phyloP scores from a whole-genome alignment of 1,140 invertebrate species.

The Eueides isabella region DNA sequence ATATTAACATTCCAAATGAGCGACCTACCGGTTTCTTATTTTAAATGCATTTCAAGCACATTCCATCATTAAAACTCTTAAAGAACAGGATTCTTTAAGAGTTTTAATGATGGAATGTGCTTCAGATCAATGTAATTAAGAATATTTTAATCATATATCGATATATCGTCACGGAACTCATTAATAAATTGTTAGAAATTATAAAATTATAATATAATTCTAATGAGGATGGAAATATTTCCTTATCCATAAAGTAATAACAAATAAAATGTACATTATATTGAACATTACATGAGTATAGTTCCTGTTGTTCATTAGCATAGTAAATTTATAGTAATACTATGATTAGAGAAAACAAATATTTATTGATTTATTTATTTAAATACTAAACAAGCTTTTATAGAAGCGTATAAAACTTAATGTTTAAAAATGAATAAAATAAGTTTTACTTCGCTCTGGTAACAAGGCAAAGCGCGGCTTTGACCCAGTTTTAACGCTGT shows the following conservation, averaged over 20 bases:
- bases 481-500: no score
- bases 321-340: not conserved
- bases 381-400: no score
- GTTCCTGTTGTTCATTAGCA: not conserved
- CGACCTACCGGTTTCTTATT: constrained; percentile 36
- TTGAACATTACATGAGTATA: not conserved
- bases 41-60: constrained; percentile 39
- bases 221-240: constrained; percentile 15
- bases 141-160: constrained; percentile 5
- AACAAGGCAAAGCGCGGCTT: no score
- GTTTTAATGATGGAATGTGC: no score
- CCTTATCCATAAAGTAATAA: not conserved
- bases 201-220: constrained; percentile 7
- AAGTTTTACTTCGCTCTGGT: no score
- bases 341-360: no score
- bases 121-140: constrained; percentile 28
- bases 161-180: constrained; percentile 24
- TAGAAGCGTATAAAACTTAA: no score
- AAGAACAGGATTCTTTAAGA: no score
- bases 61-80: constrained; percentile 30
- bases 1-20: constrained; percentile 36
- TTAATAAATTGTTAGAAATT: constrained; percentile 30
- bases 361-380: no score
- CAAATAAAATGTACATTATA: not conserved
- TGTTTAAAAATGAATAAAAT: no score